Base-by-base conservation (phyloP, 2,888 invertebrate species). In the Leptura quadrifasciata region DNA sequence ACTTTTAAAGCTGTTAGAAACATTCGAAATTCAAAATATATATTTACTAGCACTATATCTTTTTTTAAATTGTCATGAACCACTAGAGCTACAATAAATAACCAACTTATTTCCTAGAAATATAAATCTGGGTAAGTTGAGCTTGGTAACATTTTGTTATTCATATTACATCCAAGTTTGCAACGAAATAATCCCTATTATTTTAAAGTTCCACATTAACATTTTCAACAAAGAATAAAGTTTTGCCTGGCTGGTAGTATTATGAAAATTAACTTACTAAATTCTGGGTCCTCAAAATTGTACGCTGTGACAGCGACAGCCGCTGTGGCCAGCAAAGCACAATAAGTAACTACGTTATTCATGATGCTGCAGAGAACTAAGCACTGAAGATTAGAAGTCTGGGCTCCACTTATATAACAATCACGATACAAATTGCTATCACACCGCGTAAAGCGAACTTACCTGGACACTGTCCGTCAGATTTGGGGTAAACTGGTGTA, bases 221-320 rank as follows among this genome's bases (percentile, higher is more conserved):
- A 64, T 67, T 60, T 21, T 24, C 61, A 58, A 63, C 67, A 74
- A 55, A 55, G 64, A 68, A 54, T 68, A 68, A 52, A 68, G 61
- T 74, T 65, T 68, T 54, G 31, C 57, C 54, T 39, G 64, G 31
- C 15, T 18, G 52, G 35, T 58, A 52, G 71, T 72, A 54, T 54
- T 64, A 75, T 64, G 67, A 75, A 72, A 75, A 72, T 72, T 35
- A 74, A 87, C 88, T 88, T 84, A 88, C 88, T 88, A 80, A 85
- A 88, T 72, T 83, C 84, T n/a, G 84, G 76, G 79, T 88, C 87
- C 17, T 85, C 81, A 79, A 87, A 88, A 77, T 88, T 83, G 79
- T 88, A 88, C 58, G 85, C 85, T 52, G 69, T 72, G 55, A 76
- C 72, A 70, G 83, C 84, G 61, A 72, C 60, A 60, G 79, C 69